Percentiles rank a stretch among this genome's conserved stretches.
Conservation (phyloP, 2,888 invertebrate species). For the Trissolcus japonicus region DNA sequence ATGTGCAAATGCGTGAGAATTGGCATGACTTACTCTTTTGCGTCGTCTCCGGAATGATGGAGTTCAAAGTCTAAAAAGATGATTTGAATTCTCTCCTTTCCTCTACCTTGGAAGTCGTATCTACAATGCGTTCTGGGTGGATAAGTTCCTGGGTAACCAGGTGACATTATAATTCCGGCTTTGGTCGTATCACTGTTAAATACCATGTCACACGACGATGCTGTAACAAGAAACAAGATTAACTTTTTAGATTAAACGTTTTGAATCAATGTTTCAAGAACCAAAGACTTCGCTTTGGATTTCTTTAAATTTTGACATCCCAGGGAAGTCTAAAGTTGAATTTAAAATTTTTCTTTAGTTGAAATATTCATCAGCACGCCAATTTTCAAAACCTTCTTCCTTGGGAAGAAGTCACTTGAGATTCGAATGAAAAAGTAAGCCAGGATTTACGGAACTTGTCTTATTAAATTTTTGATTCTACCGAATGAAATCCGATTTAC, state of each 20-base stretch:
- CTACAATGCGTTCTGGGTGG: constrained; percentile 88
- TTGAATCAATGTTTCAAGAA: too few species aligned
- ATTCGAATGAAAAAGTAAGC: constrained; percentile 29
- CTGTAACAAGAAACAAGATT: constrained; percentile 78
- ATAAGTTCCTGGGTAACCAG: constrained; percentile 90
- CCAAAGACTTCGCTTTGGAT: too few species aligned
- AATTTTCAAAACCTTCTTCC: not conserved
- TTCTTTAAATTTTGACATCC: not conserved
- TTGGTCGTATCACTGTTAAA: constrained; percentile 88
- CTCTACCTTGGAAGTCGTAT: constrained; percentile 92
- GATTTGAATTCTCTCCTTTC: constrained; percentile 90
- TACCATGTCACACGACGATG: constrained; percentile 86
- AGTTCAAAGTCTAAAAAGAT: constrained; percentile 90
- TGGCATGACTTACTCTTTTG: constrained; percentile 80
- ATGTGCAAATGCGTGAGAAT: too few species aligned
- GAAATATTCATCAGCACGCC: not conserved
- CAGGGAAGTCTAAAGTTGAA: not conserved
- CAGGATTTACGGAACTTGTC: constrained; percentile 14
- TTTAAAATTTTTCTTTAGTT: not conserved
- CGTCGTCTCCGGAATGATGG: constrained; percentile 81
- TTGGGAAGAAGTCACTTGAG: not conserved
- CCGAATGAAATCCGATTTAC: constrained; percentile 33
- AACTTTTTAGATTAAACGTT: too few species aligned
- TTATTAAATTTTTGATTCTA: constrained; percentile 18
- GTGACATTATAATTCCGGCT: constrained; percentile 90